phyloP scores from a whole-genome alignment of 2,113 vertebrate genomes.

The Neogobius melanostomus region DNA sequence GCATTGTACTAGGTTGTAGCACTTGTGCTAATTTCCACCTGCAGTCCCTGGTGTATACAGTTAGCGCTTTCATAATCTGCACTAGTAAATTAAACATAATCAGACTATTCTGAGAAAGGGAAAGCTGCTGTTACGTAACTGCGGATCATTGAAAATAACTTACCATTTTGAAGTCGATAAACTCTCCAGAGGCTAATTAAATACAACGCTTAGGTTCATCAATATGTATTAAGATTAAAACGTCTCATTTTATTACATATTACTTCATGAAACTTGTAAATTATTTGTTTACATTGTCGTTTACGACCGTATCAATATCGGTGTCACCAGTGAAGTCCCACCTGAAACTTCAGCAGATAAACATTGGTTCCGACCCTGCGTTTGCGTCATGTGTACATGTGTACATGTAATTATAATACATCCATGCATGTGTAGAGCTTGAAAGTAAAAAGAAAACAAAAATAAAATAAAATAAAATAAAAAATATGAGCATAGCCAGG shows the following conservation, averaged over 20 bases:
- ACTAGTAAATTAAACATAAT: neutral
- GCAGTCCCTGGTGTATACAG: no score
- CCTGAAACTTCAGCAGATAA: neutral
- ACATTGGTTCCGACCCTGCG: constrained; percentile 44
- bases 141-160: constrained; percentile 3
- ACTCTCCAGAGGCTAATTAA: neutral
- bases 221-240: neutral
- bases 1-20: no score
- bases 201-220: neutral
- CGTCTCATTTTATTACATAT: neutral
- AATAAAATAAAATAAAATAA: no score
- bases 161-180: constrained; percentile 44
- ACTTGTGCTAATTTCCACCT: no score
- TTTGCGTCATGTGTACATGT: no score
- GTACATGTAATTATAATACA: no score
- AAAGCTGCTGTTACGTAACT: constrained; percentile 5
- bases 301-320: neutral
- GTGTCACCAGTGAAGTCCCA: neutral
- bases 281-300: constrained; percentile 26
- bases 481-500: no score
- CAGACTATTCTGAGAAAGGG: neutral
- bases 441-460: no score
- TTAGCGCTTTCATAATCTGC: no score
- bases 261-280: neutral
- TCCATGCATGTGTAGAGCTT: neutral